Conservation (phyloP, 2,888 invertebrate species). For the Aleiodes alternator region DNA sequence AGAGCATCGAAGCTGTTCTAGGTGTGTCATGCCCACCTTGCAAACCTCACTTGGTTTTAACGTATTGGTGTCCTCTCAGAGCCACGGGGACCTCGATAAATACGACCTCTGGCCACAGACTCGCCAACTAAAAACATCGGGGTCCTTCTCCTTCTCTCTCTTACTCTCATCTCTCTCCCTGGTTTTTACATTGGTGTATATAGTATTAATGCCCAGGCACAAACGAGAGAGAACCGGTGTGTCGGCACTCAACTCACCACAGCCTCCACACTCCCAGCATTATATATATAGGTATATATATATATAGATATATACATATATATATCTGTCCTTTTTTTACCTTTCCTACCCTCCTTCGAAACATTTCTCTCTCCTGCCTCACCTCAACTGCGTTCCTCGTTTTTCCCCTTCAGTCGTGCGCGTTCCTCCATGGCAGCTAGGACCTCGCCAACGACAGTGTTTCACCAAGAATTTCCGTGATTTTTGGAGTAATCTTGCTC, state of each 20-base stretch:
- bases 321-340: slow-evolving; percentile 49
- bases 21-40: slow-evolving; percentile 45
- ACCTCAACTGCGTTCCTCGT: slow-evolving; percentile 55
- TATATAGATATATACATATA: slow-evolving; percentile 13
- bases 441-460: slow-evolving; percentile 23
- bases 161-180: too few species aligned
- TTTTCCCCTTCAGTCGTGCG: slow-evolving; percentile 54
- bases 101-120: slow-evolving; percentile 67
- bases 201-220: slow-evolving; percentile 33
- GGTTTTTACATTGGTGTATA: slow-evolving; percentile 38
- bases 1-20: slow-evolving; percentile 38
- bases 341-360: slow-evolving; percentile 36
- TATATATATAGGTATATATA: too few species aligned
- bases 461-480: too few species aligned
- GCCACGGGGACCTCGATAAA: slow-evolving; percentile 47
- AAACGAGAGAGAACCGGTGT: slow-evolving; percentile 42
- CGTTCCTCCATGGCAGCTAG: slow-evolving; percentile 58
- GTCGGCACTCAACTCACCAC: slow-evolving; percentile 46
- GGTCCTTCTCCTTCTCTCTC: neutral
- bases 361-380: slow-evolving; percentile 48
- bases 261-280: slow-evolving; percentile 42
- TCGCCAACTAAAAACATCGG: slow-evolving; percentile 60
- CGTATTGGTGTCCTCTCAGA: slow-evolving; percentile 8
- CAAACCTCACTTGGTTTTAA: slow-evolving; percentile 1
- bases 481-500: too few species aligned